Evolutionary conservation across 2,888 invertebrate species (phyloP), one percentile per base, ranked within the genome.

Genomic region (Ectemnius cavifrons): DNA sequence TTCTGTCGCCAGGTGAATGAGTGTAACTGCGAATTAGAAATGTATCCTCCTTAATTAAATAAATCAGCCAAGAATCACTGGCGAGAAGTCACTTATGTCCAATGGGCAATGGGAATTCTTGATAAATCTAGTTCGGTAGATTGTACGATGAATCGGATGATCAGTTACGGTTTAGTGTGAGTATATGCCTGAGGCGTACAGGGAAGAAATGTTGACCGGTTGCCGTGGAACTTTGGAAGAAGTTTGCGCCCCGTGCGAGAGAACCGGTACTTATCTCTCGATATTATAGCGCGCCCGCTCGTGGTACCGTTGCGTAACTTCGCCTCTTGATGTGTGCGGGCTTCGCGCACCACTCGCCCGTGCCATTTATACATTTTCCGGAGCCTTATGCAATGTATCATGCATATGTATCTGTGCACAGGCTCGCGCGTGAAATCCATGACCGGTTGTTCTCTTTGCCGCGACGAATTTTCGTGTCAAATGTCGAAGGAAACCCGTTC

Each of bases 301-400:
- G 5, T 68, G 52, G 74, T 71, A 70, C 67, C 70, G 71, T 79
- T 79, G 79, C 79, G 75, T 75, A 79, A 79, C 75, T 57, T 37
- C 58, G 69, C 56, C 63, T 68, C 75, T 27, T 27, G 69, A 71
- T 76, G 71, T 70, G 67, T 77, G 57, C 61, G 60, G 47, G 59
- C 5, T 11, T 37, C 37, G 37, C 4, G 37, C 37, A 8, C 37
- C 8, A 37, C 37, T 37, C 8, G 37, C 5, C 67, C 16, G 67
- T 76, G 73, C 80, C 78, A 78, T 77, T 71, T 72, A 80, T 78
- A 72, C 70, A 73, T 84, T 79, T 79, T 79, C 81, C 77, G 77
- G 77, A 60, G 79, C 58, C 75, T 77, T 81, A 78, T 65, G 81
- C 78, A 80, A 52, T 37, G 37, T 37, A 37, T 37, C 37, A 37